phyloP scores from a whole-genome alignment of 2,113 vertebrate genomes.

The Dromaius novaehollandiae region DNA sequence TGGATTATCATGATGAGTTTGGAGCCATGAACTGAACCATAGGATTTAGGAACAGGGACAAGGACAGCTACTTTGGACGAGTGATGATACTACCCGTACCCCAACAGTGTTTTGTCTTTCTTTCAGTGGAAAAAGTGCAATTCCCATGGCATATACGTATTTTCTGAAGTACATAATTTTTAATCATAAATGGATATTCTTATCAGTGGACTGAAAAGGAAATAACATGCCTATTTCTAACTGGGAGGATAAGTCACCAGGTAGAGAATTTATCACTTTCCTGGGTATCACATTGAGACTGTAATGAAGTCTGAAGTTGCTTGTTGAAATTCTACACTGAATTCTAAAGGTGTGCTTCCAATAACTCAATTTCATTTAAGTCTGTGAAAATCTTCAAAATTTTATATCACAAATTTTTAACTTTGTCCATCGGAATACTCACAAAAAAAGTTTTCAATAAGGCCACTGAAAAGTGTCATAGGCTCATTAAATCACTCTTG shows the following conservation, averaged over 20 bases:
- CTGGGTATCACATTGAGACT: not conserved
- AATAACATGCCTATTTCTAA: not conserved
- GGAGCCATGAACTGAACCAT: not conserved
- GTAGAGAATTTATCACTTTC: not conserved
- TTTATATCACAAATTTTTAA: not conserved
- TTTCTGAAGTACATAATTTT: not conserved
- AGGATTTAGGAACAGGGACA: not conserved
- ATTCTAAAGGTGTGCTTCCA: not conserved
- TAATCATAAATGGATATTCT: not conserved
- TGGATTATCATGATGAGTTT: not conserved
- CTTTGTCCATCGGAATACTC: not conserved
- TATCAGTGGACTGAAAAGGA: not conserved
- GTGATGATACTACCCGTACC: not conserved
- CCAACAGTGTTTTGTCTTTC: not conserved
- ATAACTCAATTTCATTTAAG: not conserved
- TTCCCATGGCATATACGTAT: not conserved
- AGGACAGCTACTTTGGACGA: not conserved
- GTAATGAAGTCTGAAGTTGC: not conserved
- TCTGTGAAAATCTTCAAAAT: constrained; percentile 4
- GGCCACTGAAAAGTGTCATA: not conserved
- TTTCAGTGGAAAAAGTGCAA: not conserved
- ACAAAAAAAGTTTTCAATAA: not conserved
- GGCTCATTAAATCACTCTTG: not conserved
- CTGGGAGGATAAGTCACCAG: not conserved
- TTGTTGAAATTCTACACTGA: not conserved